These are phyloP conservation scores for Lerista edwardsae DNA, from an alignment of 2,797 vertebrate species.

Conservation along the genomic window DNA sequence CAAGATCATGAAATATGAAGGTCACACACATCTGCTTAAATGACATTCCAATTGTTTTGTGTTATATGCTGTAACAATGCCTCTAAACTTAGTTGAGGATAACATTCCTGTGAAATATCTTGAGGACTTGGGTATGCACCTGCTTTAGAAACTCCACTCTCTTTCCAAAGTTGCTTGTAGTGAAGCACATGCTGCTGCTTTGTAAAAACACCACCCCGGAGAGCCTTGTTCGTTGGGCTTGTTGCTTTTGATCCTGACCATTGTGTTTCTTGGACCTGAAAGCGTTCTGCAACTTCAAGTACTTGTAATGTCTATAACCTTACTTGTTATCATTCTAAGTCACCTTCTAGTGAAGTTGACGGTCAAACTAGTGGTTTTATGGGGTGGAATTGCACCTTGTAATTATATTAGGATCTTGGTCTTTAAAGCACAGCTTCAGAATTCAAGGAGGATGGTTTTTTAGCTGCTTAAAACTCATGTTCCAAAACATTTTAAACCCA, in stretches of 20 bases:
- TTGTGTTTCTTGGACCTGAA: neutral
- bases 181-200: neutral
- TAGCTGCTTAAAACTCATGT: neutral
- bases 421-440: neutral
- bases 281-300: neutral
- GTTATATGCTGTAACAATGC: too few species aligned
- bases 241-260: neutral
- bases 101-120: too few species aligned
- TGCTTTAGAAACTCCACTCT: too few species aligned
- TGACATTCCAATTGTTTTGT: too few species aligned
- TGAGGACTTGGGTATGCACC: too few species aligned
- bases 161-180: neutral
- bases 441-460: neutral
- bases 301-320: neutral
- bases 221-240: neutral
- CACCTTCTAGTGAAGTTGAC: neutral
- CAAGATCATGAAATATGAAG: too few species aligned
- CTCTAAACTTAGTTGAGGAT: too few species aligned
- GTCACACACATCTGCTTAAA: too few species aligned
- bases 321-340: neutral
- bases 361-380: constrained; percentile 1
- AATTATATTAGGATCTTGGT: neutral
- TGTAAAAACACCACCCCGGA: neutral
- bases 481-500: constrained; percentile 2
- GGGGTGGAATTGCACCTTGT: neutral